Base-by-base conservation (phyloP, 37 sponge, comb jelly and placozoan genomes). In the Haliclona indistincta region DNA sequence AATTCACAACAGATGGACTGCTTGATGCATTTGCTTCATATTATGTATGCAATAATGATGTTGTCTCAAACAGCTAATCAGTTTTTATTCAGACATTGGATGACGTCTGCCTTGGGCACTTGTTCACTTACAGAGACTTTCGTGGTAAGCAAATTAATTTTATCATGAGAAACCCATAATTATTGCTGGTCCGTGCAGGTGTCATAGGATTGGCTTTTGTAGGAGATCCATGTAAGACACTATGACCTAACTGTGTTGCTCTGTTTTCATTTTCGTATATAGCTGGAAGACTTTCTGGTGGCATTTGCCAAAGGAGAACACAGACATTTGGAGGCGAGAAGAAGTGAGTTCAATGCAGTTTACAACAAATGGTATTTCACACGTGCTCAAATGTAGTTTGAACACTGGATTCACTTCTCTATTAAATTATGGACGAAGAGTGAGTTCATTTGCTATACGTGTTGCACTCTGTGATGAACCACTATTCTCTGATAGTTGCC, bases 361-460 rank as follows among this genome's bases (percentile, higher is more conserved):
- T 25, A 58, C 60, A 58, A 25, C n/a, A 42, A 61, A 10, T 69
- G 30, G 11, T 26, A 43, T 6, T 79, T 4, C 20, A 54, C 30
- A 10, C 52, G 54, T 22, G 28, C 30, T 4, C 70, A 28, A 8
- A 55, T 73, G 25, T 43, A 88, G 84, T 58, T 63, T 88, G 3
- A 88, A 88, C 51, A 88, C 89, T 35, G 89, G 89, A 39, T 73
- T 88, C 25, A 88, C 89, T 34, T 69, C 89, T 43, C 38, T 88
- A 10, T 68, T 83, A 40, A 88, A 83, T 41, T 88, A 70, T 74
- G 79, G 80, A 43, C 34, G 68, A 17, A 64, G 68, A 34, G 86
- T 85, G 61, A 44, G 64, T 11, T 30, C n/a, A n/a, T n/a, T n/a
- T n/a, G n/a, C n/a, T n/a, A n/a, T 11, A 11, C 4, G 6, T 43